A percentile compares a stretch with the other conserved stretches of the same genome.
Evolutionary conservation across 2,113 vertebrate species (phyloP).

Genomic region (Gnathonemus echidnorhynchus): DNA sequence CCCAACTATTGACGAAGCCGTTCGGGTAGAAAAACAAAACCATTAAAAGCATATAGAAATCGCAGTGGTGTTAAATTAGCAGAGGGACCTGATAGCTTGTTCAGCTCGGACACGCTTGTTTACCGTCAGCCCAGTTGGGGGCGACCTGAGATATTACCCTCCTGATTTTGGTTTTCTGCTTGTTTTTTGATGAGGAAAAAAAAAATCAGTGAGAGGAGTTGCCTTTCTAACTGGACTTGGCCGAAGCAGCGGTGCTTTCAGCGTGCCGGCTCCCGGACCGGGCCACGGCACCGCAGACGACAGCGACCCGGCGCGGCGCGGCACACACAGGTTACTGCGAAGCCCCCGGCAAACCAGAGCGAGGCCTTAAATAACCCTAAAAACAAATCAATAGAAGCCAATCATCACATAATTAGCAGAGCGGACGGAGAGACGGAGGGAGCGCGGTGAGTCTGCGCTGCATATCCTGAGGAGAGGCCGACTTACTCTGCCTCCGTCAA

Average conservation of each 20-base stretch:
- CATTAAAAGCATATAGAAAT: not conserved
- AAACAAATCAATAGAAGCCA: conserved; percentile 13
- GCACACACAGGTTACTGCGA: not conserved
- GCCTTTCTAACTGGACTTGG: not conserved
- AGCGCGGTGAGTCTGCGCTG: not conserved
- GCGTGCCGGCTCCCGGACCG: not conserved
- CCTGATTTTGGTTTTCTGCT: not conserved
- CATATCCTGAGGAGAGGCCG: not conserved
- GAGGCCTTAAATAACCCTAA: not conserved
- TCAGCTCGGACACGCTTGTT: not conserved
- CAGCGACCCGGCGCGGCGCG: not conserved
- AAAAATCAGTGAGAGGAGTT: not conserved
- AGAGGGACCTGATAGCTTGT: not conserved
- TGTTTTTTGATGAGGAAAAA: not conserved
- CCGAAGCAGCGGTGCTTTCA: not conserved
- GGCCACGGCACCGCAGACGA: not conserved
- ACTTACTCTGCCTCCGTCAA: not conserved
- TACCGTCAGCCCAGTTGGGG: not conserved
- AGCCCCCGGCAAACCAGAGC: not conserved
- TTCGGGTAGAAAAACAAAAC: not conserved
- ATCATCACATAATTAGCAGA: not conserved
- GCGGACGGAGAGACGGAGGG: not conserved
- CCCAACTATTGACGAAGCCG: not conserved
- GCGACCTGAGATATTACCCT: not conserved
- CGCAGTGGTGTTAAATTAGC: not conserved